Evolutionary conservation across 2,888 invertebrate species (phyloP).

Genomic region (Drosophila testacea): DNA sequence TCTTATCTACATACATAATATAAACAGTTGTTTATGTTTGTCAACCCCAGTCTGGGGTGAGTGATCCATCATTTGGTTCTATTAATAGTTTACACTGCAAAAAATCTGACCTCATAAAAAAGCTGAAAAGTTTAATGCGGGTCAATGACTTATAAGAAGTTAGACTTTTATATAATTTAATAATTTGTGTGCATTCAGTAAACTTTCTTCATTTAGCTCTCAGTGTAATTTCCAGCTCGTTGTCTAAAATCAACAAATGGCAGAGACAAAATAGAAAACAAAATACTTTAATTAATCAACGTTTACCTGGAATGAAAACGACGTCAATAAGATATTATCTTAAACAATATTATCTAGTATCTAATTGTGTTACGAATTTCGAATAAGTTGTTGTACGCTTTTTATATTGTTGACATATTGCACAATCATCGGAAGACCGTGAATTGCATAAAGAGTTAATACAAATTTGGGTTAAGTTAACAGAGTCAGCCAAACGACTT

Average conservation of each 20-base stretch:
- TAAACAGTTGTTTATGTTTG: slow-evolving; percentile 8
- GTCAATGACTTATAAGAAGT: not conserved
- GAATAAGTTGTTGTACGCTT: not conserved
- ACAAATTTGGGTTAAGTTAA: slow-evolving; percentile 4
- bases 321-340: slow-evolving; percentile 8
- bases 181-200: not conserved
- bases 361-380: slow-evolving; percentile 8
- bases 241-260: not conserved
- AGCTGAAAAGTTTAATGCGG: not conserved
- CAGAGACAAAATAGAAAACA: slow-evolving; percentile 18
- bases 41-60: slow-evolving; percentile 19
- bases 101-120: not conserved
- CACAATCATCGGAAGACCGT: slow-evolving; percentile 11
- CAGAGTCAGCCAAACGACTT: slow-evolving; percentile 1
- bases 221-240: not conserved
- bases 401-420: slow-evolving; percentile 8
- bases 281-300: slow-evolving; percentile 22
- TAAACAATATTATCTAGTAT: slow-evolving; percentile 16
- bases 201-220: not conserved
- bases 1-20: slow-evolving; percentile 1
- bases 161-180: not conserved
- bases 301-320: not conserved
- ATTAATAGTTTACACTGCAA: slow-evolving; percentile 11
- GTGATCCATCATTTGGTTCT: slow-evolving; percentile 12
- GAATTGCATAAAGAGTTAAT: slow-evolving; percentile 17